A percentile compares a stretch with the other conserved stretches of the same genome.
Conservation (phyloP, 2,888 invertebrate genomes). For the Poecilus cupreus region DNA sequence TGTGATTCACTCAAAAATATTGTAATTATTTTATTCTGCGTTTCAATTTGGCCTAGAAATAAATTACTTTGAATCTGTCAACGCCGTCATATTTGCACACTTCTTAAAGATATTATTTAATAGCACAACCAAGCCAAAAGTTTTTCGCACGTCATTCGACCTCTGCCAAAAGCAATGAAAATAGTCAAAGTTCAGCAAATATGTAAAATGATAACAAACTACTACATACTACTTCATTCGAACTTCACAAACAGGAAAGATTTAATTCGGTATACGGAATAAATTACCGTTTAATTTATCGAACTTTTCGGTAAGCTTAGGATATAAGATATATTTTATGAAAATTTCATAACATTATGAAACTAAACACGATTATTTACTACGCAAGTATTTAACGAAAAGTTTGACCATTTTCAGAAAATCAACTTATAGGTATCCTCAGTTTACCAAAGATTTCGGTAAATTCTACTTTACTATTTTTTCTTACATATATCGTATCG, state of each 20-base stretch:
- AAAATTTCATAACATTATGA: too few species aligned
- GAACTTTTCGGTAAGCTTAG: too few species aligned
- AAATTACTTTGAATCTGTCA: background rate
- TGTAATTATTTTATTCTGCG: conserved; percentile 4
- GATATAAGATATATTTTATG: too few species aligned
- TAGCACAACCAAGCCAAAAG: conserved; percentile 23
- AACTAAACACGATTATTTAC: too few species aligned
- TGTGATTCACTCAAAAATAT: background rate
- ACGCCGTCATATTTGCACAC: background rate
- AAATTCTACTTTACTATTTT: too few species aligned
- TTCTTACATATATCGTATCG: too few species aligned
- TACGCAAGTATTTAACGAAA: too few species aligned
- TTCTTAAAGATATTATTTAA: conserved; percentile 12
- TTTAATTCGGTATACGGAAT: too few species aligned
- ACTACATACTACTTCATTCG: background rate
- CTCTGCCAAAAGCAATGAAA: conserved; percentile 31
- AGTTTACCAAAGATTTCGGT: too few species aligned
- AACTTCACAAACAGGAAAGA: background rate
- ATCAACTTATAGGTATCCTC: too few species aligned
- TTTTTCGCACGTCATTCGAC: conserved; percentile 22
- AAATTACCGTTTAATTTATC: too few species aligned
- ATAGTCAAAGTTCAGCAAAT: conserved; percentile 20
- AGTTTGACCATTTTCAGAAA: too few species aligned
- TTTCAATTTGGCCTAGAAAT: background rate
- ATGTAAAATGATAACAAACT: background rate